phyloP scores from a whole-genome alignment of 2,797 vertebrate genomes.

The Tenualosa ilisha region DNA sequence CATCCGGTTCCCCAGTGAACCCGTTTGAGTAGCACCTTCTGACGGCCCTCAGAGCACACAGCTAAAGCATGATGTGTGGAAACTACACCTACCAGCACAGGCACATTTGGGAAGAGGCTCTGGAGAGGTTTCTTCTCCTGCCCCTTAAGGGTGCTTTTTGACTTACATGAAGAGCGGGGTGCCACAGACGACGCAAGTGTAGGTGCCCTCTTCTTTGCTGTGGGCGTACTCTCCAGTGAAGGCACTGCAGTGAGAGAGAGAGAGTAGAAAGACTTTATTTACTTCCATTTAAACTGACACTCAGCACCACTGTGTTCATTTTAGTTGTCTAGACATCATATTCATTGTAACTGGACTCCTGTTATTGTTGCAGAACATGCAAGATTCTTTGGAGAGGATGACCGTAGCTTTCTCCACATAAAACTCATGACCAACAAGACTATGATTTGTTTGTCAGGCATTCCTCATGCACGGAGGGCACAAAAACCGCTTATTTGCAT shows the following conservation, averaged over 20 bases:
- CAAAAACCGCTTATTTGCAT: neutral
- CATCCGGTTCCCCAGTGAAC: neutral
- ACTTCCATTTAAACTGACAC: neutral
- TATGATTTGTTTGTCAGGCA: neutral
- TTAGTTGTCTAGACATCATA: neutral
- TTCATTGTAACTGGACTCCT: neutral
- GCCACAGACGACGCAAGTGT: slow-evolving; percentile 90
- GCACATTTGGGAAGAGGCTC: neutral
- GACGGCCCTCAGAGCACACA: neutral
- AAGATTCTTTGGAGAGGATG: neutral
- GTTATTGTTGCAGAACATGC: neutral
- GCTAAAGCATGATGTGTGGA: slow-evolving; percentile 12
- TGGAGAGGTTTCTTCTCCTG: too few relatives aligned
- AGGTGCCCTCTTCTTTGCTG: slow-evolving; percentile 87
- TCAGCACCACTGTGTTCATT: neutral
- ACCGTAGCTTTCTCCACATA: neutral
- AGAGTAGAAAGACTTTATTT: neutral
- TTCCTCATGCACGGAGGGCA: neutral
- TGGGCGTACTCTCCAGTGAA: slow-evolving; percentile 87
- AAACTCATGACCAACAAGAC: neutral
- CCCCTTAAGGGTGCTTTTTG: neutral
- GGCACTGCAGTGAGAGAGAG: slow-evolving; percentile 73
- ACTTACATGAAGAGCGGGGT: slow-evolving; percentile 88
- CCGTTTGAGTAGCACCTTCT: slow-evolving; percentile 2
- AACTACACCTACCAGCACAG: neutral